Conservation (phyloP, 2,797 vertebrate genomes). For the Furcifer pardalis region DNA sequence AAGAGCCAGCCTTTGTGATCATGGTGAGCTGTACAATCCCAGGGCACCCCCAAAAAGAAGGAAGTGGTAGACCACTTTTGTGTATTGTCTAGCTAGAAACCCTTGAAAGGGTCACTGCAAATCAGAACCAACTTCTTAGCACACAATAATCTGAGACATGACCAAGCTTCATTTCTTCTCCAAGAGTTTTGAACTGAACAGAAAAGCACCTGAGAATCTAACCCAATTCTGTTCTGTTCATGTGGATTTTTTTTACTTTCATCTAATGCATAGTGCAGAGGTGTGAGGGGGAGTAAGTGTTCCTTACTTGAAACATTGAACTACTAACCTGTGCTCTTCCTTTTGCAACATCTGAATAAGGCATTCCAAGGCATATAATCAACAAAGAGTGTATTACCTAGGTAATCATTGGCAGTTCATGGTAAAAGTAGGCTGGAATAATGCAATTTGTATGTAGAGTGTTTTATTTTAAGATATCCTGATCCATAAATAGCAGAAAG, state of each 20-base stretch:
- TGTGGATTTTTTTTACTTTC: no score
- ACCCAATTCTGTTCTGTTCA: neutral
- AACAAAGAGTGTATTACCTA: neutral
- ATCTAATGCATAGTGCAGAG: no score
- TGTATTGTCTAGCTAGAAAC: no score
- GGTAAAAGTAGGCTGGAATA: neutral
- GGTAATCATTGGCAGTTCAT: no score
- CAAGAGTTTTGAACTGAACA: neutral
- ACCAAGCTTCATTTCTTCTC: neutral
- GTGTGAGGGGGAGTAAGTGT: neutral
- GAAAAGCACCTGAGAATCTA: neutral
- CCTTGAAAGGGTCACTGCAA: no score
- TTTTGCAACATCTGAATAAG: neutral
- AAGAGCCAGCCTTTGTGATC: no score
- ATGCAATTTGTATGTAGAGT: neutral
- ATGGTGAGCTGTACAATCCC: no score
- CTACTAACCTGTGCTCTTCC: neutral
- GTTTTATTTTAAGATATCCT: neutral
- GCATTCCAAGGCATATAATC: no score
- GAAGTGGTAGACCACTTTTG: no score
- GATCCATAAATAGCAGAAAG: neutral
- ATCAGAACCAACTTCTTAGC: no score
- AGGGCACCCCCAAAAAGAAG: no score
- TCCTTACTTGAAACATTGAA: neutral
- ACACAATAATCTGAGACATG: no score